Evolutionary conservation across 1,140 invertebrate genomes (phyloP), one percentile per base, ranked within the genome.

Genomic region (Sminthurinus signatus): DNA sequence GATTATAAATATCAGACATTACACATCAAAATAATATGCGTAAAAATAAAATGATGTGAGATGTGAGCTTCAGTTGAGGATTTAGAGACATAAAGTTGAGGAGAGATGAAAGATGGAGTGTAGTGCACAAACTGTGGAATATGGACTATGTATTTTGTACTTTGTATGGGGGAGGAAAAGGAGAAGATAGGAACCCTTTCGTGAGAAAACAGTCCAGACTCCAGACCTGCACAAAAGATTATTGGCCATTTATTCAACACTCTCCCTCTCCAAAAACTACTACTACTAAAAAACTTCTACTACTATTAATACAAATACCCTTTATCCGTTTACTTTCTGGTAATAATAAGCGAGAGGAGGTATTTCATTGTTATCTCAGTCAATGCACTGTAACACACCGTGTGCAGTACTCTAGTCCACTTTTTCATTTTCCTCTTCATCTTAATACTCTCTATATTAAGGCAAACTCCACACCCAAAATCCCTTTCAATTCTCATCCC

Each of bases 21-120:
- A 28, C 23, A 29, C 23, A 52, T 27, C 44, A 52, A 52, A 52
- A 52, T 52, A 52, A 52, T 52, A 52, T 52, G 50, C 28, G 50
- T 52, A 52, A 12, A 52, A 52, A 52, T 52, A 52, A 52, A 52
- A 8, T 5, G 46, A 19, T 10, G 5, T 36, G 5, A 36, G 15
- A 36, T 8, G 15, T 15, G 32, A 36, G 15, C 32, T 8, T 36
- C 5, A 36, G 15, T 36, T 36, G 32, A 8, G 32, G 32, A 15
- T 8, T 36, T 15, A 36, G 15, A 36, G 32, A 5, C 32, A 36
- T 8, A 36, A 36, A 36, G 32, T 36, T 15, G n/a, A n/a, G n/a
- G n/a, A n/a, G n/a, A n/a, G n/a, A n/a, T n/a, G n/a, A n/a, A n/a
- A n/a, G n/a, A n/a, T n/a, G n/a, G n/a, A n/a, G n/a, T n/a, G n/a